Conservation (phyloP, 2,888 invertebrate species). For the Drosophila subquinaria region DNA sequence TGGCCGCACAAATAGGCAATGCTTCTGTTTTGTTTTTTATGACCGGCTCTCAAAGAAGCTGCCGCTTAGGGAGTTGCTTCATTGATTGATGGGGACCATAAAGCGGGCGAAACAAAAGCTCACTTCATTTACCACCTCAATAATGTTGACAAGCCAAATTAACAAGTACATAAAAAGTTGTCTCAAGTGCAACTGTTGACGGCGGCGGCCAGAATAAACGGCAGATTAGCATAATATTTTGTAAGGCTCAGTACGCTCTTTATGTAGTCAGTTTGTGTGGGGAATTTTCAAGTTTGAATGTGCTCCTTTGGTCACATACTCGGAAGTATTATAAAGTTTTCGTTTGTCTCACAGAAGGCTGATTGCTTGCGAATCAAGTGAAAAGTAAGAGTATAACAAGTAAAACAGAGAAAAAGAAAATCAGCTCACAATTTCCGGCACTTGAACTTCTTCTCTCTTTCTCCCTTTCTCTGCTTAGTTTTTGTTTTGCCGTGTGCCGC, state of each 20-base stretch:
- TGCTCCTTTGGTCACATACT: conserved; percentile 1
- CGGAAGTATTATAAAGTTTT: conserved; percentile 38
- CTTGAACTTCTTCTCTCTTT: conserved; percentile 55
- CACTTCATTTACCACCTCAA: conserved; percentile 44
- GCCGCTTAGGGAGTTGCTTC: conserved; percentile 27
- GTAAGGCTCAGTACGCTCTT: conserved; percentile 33
- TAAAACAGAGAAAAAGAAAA: conserved; percentile 28
- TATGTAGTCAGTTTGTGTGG: conserved; percentile 32
- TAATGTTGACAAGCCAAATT: conserved; percentile 66
- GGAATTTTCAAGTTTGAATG: conserved; percentile 9
- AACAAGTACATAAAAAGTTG: conserved; percentile 64
- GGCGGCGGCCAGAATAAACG: conserved; percentile 28
- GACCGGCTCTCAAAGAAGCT: conserved; percentile 28
- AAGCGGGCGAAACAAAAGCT: conserved; percentile 46
- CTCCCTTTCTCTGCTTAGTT: background rate
- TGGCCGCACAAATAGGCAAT: conserved; percentile 26
- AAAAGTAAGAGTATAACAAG: conserved; percentile 17
- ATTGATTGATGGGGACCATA: conserved; percentile 53
- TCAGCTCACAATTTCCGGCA: conserved; percentile 68
- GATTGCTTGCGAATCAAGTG: conserved; percentile 56
- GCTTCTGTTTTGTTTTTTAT: conserved; percentile 36
- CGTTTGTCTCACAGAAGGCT: conserved; percentile 44
- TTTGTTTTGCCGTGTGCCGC: conserved; percentile 38
- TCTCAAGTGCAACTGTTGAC: conserved; percentile 29
- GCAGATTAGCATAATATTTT: conserved; percentile 63